Base-by-base conservation (phyloP, 2,888 invertebrate genomes). In the Ophion obscuratus region DNA sequence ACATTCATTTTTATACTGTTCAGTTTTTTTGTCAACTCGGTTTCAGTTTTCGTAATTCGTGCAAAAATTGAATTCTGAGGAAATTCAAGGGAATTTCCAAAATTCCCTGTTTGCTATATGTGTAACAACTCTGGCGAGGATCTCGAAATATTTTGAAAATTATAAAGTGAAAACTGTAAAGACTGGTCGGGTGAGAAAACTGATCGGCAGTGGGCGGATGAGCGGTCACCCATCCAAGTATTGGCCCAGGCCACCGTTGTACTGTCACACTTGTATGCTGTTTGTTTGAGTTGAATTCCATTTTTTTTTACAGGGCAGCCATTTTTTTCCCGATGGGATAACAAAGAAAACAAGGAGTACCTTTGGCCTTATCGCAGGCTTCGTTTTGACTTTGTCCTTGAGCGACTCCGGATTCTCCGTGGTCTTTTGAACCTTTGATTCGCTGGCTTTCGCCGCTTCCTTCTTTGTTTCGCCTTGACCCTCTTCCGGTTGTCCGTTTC, bases 401-500 rank as follows among this genome's bases (percentile, higher is more conserved):
- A 90, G 84, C 44, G 91, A 73, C 5, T 90, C 91, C 7, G 85
- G 44, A 24, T 89, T 87, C 75, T 92, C 92, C 0, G 74, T 53
- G 40, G 76, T 66, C 79, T 91, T 92, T 64, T 88, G 86, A 76
- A 76, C 74, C 87, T 92, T 93, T 20, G 85, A 62, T 64, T 94
- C 94, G 2, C 84, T 11, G 10, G 88, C 36, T 81, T 92, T 91
- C 3, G 78, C 77, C 20, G 17, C 27, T 47, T 92, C 92, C 73
- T 92, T 93, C 68, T 92, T 92, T 10, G 88, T 70, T 31, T 91
- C 92, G 17, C 87, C 84, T 81, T 83, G 78, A 9, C 83, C 87
- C 36, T 93, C 93, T 81, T 94, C 94, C 0, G 93, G 93, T 62
- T 94, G 94, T 10, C 94, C 94, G 81, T 94, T 94, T 87, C 93